These are phyloP conservation scores for Caiman crocodilus DNA, from an alignment of 2,797 vertebrate species.

Conservation along the genomic window DNA sequence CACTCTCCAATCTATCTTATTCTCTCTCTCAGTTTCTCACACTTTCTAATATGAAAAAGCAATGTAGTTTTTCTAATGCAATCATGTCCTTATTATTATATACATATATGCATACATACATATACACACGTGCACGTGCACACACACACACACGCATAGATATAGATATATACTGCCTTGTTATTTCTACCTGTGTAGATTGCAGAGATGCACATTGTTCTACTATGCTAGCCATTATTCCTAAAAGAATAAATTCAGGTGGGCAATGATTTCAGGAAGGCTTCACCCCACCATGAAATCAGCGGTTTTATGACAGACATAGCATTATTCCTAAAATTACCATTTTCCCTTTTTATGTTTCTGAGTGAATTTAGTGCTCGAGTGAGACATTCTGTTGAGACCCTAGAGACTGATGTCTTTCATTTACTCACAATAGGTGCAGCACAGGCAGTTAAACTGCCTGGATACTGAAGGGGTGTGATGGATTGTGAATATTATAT, in stretches of 20 bases:
- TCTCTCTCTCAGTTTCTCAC: not conserved
- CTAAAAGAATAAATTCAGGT: not conserved
- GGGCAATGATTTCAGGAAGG: not conserved
- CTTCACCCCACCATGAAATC: not conserved
- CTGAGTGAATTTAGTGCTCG: not conserved
- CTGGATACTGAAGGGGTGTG: not conserved
- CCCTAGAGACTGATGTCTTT: not conserved
- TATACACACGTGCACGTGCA: not conserved
- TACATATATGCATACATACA: not conserved
- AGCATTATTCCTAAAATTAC: not conserved
- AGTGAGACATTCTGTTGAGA: not conserved
- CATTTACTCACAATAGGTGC: not conserved
- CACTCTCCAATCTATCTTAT: not conserved
- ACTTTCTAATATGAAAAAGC: not conserved
- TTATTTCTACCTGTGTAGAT: not conserved
- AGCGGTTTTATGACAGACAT: not conserved
- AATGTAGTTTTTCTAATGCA: not conserved
- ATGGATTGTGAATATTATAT: not conserved
- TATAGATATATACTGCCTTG: not conserved
- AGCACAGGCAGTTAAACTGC: not conserved
- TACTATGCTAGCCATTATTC: not conserved
- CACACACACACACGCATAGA: not conserved
- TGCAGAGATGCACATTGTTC: not conserved
- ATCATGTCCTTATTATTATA: not conserved
- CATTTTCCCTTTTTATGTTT: not conserved